Conservation (phyloP, 2,888 invertebrate species). For the Trichogramma dendrolimi region DNA sequence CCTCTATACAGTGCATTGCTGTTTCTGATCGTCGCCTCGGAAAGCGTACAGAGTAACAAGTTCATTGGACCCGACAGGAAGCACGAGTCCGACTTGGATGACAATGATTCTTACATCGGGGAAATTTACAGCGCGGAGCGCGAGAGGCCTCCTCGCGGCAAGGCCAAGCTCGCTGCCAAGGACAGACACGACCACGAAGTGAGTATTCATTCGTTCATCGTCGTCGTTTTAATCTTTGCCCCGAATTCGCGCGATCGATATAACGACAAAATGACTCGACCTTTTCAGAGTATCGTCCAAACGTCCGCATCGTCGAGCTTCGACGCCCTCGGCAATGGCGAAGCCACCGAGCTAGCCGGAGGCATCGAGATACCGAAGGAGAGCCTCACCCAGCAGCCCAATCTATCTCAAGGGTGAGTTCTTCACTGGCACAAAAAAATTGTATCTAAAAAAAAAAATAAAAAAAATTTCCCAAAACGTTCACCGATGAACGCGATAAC, state of each 20-base stretch:
- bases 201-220: not conserved
- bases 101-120: slow-evolving; percentile 33
- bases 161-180: not conserved
- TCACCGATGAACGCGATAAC: not conserved
- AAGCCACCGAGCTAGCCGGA: slow-evolving; percentile 26
- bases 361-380: slow-evolving; percentile 41
- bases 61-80: slow-evolving; percentile 31
- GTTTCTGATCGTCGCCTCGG: slow-evolving; percentile 60
- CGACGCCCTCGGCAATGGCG: slow-evolving; percentile 10
- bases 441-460: not conserved
- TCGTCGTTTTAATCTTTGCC: too few relatives aligned
- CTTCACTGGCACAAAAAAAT: not conserved
- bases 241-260: too few relatives aligned
- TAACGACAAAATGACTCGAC: too few relatives aligned
- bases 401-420: slow-evolving; percentile 48
- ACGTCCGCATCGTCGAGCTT: slow-evolving; percentile 15
- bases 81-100: slow-evolving; percentile 26
- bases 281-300: slow-evolving; percentile 15
- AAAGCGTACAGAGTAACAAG: slow-evolving; percentile 52
- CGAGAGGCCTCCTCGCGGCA: not conserved
- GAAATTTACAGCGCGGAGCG: not conserved
- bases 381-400: slow-evolving; percentile 44
- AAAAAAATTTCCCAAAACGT: not conserved
- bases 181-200: not conserved
- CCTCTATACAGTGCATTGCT: slow-evolving; percentile 56